A percentile compares a stretch with the other conserved stretches of the same genome.
phyloP scores from a whole-genome alignment of 2,888 invertebrate genomes.

The Caenorhabditis drosophilae region DNA sequence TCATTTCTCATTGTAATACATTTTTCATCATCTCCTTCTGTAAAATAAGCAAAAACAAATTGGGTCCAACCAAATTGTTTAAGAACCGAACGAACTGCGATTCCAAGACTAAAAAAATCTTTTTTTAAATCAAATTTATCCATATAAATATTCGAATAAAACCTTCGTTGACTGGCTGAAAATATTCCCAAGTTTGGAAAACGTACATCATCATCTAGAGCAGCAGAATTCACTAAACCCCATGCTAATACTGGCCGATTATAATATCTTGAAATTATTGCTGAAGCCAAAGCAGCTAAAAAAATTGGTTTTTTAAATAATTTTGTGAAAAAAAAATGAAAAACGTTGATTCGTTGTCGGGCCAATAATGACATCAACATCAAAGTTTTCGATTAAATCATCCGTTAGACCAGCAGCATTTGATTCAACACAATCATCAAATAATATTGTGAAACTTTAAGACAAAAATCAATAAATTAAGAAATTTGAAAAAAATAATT shows the following conservation, averaged over 20 bases:
- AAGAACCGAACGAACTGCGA: constrained; percentile 44
- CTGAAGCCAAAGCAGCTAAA: constrained; percentile 45
- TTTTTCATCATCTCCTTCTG: constrained; percentile 44
- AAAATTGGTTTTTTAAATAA: neutral
- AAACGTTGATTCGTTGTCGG: constrained; percentile 57
- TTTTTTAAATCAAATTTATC: neutral
- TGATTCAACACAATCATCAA: constrained; percentile 54
- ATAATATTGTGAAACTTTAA: constrained; percentile 26
- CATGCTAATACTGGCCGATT: constrained; percentile 40
- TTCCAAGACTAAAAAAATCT: constrained; percentile 36
- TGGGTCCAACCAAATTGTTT: constrained; percentile 45
- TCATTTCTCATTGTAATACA: constrained; percentile 49
- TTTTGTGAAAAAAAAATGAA: neutral
- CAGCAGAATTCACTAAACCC: constrained; percentile 34
- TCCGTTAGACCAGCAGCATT: constrained; percentile 45
- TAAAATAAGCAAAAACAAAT: constrained; percentile 51
- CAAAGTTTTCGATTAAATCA: constrained; percentile 31
- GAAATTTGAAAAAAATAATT: neutral
- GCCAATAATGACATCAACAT: constrained; percentile 55
- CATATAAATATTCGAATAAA: neutral
- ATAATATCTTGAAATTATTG: constrained; percentile 37
- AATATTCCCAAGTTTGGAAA: constrained; percentile 41
- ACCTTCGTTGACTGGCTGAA: constrained; percentile 27
- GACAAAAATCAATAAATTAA: no score
- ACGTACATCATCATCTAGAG: constrained; percentile 26